Evolutionary conservation across 2,888 invertebrate genomes (phyloP), one percentile per base, ranked within the genome.

Genomic region (Hyppa rectilinea): DNA sequence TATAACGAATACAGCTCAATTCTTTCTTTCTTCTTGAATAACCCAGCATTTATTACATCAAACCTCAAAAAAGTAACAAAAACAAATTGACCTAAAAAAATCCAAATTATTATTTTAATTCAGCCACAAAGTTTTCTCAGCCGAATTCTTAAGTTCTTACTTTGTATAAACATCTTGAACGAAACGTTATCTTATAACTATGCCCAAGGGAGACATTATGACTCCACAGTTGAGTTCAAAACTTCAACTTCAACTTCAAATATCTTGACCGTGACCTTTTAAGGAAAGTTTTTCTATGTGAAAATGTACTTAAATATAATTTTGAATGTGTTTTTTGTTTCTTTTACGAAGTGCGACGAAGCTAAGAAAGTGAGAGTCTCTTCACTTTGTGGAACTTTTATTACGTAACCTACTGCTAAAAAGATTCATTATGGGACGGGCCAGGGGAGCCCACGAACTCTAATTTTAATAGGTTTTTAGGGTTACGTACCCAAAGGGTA

Each of bases 91-190:
- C 58, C 47, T 49, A 38, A 55, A 34, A 78, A 78, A 78, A 78
- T 64, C 53, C 43, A 63, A 72, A 79, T 75, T 55, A 60, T 71
- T 59, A 45, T 58, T 55, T 64, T 73, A 73, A 60, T 45, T 53
- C 79, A 34, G 34, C 74, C 74, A 5, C 75, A 65, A 75, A 79
- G 34, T 72, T 79, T 40, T 49, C 49, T 60, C 65, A 1, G 23
- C 26, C 40, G 74, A 75, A 79, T 59, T 75, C 53, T 45, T 40
- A 75, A 79, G 64, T 36, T 78, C 72, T 14, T 64, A 55, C 74
- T 75, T 78, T 52, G 59, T 79, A 73, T 43, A 79, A 78, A 65
- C 74, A 75, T 79, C 79, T 75, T 43, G 74, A 12, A 38, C 9
- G 31, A 29, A 60, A 29, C 40, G 45, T 38, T 79, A 55, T 79